Percentiles rank a stretch among this genome's conserved stretches.
phyloP scores from a whole-genome alignment of 2,888 invertebrate species.

The Leptinotarsa haldemani region DNA sequence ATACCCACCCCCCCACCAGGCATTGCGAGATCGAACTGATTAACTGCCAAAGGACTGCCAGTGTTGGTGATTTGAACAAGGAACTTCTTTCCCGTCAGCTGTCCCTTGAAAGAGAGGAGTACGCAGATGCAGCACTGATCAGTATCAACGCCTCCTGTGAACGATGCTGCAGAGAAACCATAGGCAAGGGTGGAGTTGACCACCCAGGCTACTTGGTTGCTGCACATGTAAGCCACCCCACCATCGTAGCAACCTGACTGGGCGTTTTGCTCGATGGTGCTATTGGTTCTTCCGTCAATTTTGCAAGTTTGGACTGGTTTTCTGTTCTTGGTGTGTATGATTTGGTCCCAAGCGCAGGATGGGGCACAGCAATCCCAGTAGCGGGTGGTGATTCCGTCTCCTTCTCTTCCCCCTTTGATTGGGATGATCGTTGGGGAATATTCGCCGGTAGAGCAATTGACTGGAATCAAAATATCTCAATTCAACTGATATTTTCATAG shows the following conservation, averaged over 20 bases:
- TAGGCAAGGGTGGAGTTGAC: constrained; percentile 42
- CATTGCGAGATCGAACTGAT: constrained; percentile 46
- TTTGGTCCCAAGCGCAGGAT: constrained; percentile 41
- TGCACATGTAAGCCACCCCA: constrained; percentile 40
- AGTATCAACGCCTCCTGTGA: constrained; percentile 40
- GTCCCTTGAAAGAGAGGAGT: constrained; percentile 40
- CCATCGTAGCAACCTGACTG: constrained; percentile 37
- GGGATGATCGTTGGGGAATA: constrained; percentile 23
- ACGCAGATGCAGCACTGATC: constrained; percentile 43
- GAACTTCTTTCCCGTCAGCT: constrained; percentile 38
- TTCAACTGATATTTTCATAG: not conserved
- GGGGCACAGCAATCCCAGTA: constrained; percentile 47
- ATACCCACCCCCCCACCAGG: constrained; percentile 46
- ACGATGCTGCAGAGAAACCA: constrained; percentile 46
- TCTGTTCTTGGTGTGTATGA: constrained; percentile 27
- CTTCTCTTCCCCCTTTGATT: constrained; percentile 32
- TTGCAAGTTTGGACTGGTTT: constrained; percentile 38
- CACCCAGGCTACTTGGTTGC: constrained; percentile 43
- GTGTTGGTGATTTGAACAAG: constrained; percentile 46
- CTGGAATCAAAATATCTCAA: not conserved
- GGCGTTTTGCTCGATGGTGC: constrained; percentile 18
- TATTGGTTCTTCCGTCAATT: constrained; percentile 33
- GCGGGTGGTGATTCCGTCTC: constrained; percentile 41
- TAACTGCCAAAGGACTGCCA: constrained; percentile 40
- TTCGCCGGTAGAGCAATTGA: not conserved